These are phyloP conservation scores for Orthonychiurus folsomi DNA, from an alignment of 2,888 invertebrate genomes.

Conservation along the genomic window DNA sequence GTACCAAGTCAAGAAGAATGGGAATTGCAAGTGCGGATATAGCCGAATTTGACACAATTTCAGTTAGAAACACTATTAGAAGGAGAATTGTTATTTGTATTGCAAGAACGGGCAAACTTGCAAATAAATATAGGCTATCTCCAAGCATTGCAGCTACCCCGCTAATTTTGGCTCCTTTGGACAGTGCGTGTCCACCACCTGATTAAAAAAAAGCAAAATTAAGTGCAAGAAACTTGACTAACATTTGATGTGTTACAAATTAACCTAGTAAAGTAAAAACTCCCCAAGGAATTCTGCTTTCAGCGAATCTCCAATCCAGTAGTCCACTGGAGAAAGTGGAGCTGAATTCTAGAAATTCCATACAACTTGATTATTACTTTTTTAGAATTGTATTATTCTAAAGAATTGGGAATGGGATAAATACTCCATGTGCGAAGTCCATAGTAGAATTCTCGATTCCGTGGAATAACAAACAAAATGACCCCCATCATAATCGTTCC, in stretches of 20 bases:
- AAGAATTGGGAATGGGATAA: too few relatives aligned
- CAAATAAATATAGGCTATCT: conserved; percentile 56
- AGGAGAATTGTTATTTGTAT: conserved; percentile 67
- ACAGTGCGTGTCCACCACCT: conserved; percentile 83
- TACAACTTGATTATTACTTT: too few relatives aligned
- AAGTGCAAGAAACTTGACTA: too few relatives aligned
- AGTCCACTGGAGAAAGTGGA: conserved; percentile 5
- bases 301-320: conserved; percentile 30
- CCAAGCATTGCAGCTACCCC: conserved; percentile 70
- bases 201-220: background rate
- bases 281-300: conserved; percentile 30
- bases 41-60: conserved; percentile 70
- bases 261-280: conserved; percentile 25
- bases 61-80: conserved; percentile 71
- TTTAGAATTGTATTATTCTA: too few relatives aligned
- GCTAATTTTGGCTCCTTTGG: conserved; percentile 67
- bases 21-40: background rate
- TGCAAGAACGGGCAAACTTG: conserved; percentile 53
- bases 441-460: conserved; percentile 18
- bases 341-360: too few relatives aligned
- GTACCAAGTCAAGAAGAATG: background rate
- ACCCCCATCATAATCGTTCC: conserved; percentile 23
- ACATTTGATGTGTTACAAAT: too few relatives aligned
- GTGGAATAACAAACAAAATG: conserved; percentile 28
- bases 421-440: conserved; percentile 18